Base-by-base conservation (phyloP, 2,888 invertebrate genomes). In the Hirtodrosophila histrioides region DNA sequence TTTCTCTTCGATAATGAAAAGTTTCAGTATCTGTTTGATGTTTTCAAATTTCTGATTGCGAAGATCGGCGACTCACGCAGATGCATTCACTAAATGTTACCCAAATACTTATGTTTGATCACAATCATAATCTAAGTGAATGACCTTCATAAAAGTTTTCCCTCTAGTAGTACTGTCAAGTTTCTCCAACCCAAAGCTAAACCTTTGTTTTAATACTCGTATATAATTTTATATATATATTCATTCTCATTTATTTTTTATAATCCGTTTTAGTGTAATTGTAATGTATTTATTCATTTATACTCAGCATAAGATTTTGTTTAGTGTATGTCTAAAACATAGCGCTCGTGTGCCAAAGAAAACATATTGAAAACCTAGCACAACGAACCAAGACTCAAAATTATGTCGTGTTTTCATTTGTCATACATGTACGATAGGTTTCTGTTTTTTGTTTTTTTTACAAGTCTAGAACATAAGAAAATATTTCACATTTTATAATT, bases 391-490 rank as follows among this genome's bases (percentile, higher is more conserved):
- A 68, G 68, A 85, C 61, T 70, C 63, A 62, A 81, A 57, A 57
- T 46, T 40, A 46, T 53, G 48, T 62, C 7, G 31, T 56, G n/a
- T 37, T 45, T 33, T 39, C 50, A 10, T 49, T 51, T 58, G 35
- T 63, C 65, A 67, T 64, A 65, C 53, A 60, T 64, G 49, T 69
- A 76, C 61, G 69, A 79, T 79, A 76, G 76, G 51, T 61, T 53
- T 53, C 35, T 9, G 0, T 37, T 53, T 41, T 45, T 43, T 54
- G 11, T 35, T 48, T 33, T 68, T 69, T 79, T 68, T 82, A 82
- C 82, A 82, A 83, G 71, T 84, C 86, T 80, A 86, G 72, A 82
- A 86, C 81, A 82, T 86, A 82, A 86, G 86, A 82, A 82, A 82
- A 82, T 82, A 86, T 80, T 86, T 86, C 78, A 71, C 71, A 71